Evolutionary conservation across 2,113 vertebrate genomes (phyloP), one percentile per base, ranked within the genome.

Genomic region (Herpetotheres cachinnans): DNA sequence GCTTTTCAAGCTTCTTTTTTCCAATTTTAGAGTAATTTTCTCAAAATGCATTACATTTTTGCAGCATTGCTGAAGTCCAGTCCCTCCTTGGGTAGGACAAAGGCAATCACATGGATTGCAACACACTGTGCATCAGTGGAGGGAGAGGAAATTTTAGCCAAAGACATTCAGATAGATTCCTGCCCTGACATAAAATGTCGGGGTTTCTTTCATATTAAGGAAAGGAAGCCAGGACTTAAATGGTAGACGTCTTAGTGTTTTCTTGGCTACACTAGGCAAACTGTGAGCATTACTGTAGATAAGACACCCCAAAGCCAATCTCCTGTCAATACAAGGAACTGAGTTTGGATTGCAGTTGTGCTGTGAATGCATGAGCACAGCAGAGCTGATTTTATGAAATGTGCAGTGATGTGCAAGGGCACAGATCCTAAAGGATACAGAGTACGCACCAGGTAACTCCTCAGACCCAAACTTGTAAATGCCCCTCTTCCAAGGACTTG

Each of bases 351-450:
- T 6, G 3, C 67, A 67, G 73, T 10, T 50, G 34, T 34, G 11
- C 61, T 80, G 58, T 72, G 86, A 58, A 65, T 34, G 22, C 56
- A 18, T 77, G 61, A 94, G 55, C 61, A 55, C 55, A 67, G 73
- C 47, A 2, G 6, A 56, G 61, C 5, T 89, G 70, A 38, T 84
- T 92, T 87, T 56, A 12, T 25, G 70, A 95, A 77, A 30, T 62
- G 50, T 44, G 74, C 42, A 25, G n/a, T 16, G 79, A 47, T 1
- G 15, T 62, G 70, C 0, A 0, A 73, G 52, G 0, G 0, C 46
- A 73, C 44, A n/a, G 72, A 73, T 66, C 74, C 67, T 81, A 58
- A 66, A 65, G 76, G 90, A 50, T 34, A 82, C 20, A 49, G 76
- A 72, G 62, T 73, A 58, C 1, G 3, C 46, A n/a, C 46, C 44